Conservation (phyloP, 2,888 invertebrate genomes). For the Abrostola triplasia region DNA sequence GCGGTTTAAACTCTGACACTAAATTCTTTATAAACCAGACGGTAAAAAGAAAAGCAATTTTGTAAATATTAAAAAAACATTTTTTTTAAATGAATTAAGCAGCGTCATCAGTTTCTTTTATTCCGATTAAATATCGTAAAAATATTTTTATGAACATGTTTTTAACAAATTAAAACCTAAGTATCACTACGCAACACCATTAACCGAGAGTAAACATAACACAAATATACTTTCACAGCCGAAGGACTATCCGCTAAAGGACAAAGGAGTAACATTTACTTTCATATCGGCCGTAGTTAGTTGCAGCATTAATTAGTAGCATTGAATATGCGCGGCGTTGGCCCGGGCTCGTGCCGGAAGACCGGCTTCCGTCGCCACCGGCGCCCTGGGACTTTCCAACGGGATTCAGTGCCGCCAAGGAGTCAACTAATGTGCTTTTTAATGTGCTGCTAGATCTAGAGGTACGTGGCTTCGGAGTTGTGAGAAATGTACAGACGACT, state of each 20-base stretch:
- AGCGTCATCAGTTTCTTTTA: too few species aligned
- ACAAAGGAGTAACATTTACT: slow-evolving; percentile 48
- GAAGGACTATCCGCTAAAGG: slow-evolving; percentile 14
- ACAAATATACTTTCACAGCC: slow-evolving; percentile 22
- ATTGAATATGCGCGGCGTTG: slow-evolving; percentile 71
- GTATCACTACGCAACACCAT: neutral
- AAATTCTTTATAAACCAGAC: too few species aligned
- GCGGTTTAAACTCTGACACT: too few species aligned
- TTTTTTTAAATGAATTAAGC: too few species aligned
- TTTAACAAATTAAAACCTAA: neutral
- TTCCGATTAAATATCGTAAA: too few species aligned
- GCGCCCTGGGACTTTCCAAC: slow-evolving; percentile 64
- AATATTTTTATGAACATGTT: neutral
- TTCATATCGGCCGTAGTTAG: slow-evolving; percentile 41
- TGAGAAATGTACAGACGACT: neutral
- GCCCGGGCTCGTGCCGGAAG: slow-evolving; percentile 72
- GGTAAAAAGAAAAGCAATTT: too few species aligned
- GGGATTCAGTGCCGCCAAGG: slow-evolving; percentile 57
- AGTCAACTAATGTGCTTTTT: slow-evolving; percentile 31
- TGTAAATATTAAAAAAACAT: too few species aligned
- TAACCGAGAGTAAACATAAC: neutral
- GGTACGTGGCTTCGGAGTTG: neutral
- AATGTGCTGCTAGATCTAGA: slow-evolving; percentile 12
- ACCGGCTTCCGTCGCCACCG: slow-evolving; percentile 72
- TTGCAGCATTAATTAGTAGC: slow-evolving; percentile 72